Base-by-base conservation (phyloP, 2,113 vertebrate genomes). In the Chunga burmeisteri region DNA sequence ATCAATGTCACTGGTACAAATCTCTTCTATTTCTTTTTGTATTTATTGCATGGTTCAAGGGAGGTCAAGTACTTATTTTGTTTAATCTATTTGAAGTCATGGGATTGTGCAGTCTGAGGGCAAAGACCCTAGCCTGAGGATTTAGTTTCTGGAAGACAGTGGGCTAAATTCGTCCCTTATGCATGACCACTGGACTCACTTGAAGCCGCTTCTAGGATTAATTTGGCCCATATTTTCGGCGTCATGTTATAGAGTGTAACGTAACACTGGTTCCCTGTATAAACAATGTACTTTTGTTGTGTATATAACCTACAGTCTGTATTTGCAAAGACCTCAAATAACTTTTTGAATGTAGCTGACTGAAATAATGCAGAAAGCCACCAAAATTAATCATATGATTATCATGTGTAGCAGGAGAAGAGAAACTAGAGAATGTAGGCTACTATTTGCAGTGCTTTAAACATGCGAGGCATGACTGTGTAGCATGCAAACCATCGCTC, bases 1-100 rank as follows among this genome's bases (percentile, higher is more conserved):
- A 99, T 99, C 98, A 99, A 99, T 93, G 99, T 99, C 98, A 99
- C 99, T 73, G 99, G 99, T 99, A 99, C 94, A 66, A 63, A 98
- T 97, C 92, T 97, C 90, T 97, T 98, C 89, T 97, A 91, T 97
- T 96, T 94, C 78, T 97, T 96, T 86, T 85, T 85, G 44, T 96
- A 82, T 93, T 97, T 97, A 94, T 93, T 94, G 86, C 87, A 96
- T 96, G 93, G 86, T 96, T 96, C 95, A 92, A 95, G 96, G 86
- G 82, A 96, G 95, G 90, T 96, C 88, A 94, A 88, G 90, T 94
- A 94, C 88, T 95, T 95, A 71, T 46, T 94, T 81, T 96, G 92
- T 95, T 97, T 96, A 97, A 91, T 90, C 82, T 95, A 47, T 95
- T 84, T 96, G 84, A 94, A 95, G 95, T 87, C 71, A 92, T 3